Conservation (phyloP, 2,113 vertebrate species). For the Daphoenositta chrysoptera region DNA sequence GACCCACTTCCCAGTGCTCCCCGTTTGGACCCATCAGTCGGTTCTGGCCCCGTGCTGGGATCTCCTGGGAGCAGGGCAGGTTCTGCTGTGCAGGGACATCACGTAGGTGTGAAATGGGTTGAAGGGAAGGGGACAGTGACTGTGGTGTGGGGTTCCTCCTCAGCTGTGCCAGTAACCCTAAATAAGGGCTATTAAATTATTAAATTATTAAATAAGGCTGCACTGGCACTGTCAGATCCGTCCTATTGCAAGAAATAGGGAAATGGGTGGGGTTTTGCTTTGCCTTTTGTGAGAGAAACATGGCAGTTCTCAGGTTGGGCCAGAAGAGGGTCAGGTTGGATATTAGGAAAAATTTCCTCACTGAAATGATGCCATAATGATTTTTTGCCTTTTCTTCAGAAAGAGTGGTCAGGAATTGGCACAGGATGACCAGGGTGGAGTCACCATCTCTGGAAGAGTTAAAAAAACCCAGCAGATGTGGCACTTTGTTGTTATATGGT, state of each 20-base stretch:
- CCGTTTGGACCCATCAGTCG: not conserved
- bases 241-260: not conserved
- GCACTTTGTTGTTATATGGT: not conserved
- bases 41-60: not conserved
- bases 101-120: not conserved
- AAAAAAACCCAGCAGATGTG: not conserved
- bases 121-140: not conserved
- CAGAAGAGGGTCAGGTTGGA: not conserved
- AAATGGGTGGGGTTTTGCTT: not conserved
- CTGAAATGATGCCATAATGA: no score
- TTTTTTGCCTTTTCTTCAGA: no score
- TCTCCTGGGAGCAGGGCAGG: not conserved
- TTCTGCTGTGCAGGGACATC: not conserved
- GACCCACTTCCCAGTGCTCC: not conserved
- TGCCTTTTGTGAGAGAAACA: not conserved
- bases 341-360: not conserved
- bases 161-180: no score
- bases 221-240: not conserved
- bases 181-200: no score
- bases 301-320: not conserved
- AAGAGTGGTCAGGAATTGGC: not conserved
- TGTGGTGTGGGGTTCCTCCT: not conserved
- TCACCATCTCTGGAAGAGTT: not conserved
- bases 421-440: not conserved
- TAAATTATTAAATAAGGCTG: not conserved